Percentiles rank a stretch among this genome's conserved stretches.
Evolutionary conservation across 2,797 vertebrate species (phyloP).

Genomic region (Gila robusta): DNA sequence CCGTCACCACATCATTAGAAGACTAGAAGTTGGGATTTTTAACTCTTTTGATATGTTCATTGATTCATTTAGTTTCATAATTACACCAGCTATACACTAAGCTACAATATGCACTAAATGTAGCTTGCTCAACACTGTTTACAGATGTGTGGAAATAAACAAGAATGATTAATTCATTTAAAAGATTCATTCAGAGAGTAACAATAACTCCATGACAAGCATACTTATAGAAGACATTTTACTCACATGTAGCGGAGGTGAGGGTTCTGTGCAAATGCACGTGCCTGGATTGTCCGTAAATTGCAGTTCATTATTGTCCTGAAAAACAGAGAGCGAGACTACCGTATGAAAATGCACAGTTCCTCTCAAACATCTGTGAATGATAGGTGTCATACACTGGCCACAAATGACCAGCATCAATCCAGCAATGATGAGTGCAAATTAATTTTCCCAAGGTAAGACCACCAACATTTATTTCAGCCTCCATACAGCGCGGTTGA

Average conservation of each 20-base stretch:
- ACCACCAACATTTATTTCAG: conserved; percentile 13
- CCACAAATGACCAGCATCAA: conserved; percentile 7
- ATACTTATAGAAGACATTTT: conserved; percentile 39
- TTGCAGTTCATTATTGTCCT: conserved; percentile 98
- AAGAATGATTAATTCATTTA: not conserved
- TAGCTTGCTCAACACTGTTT: not conserved
- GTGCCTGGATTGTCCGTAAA: conserved; percentile 91
- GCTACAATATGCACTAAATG: not conserved
- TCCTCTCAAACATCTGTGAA: not conserved
- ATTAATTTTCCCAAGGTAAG: conserved; percentile 3
- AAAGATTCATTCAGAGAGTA: not conserved
- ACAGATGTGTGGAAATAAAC: not conserved
- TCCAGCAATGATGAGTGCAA: conserved; percentile 10
- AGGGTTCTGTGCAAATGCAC: conserved; percentile 95
- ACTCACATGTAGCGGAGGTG: conserved; percentile 98
- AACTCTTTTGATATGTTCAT: not conserved
- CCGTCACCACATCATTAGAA: not conserved
- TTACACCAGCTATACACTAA: not conserved
- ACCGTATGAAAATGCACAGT: not conserved
- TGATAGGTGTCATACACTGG: conserved; percentile 1
- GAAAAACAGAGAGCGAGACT: conserved; percentile 36
- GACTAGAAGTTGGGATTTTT: not conserved
- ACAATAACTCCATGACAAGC: not conserved
- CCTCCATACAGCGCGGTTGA: conserved; percentile 3
- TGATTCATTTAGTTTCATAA: not conserved